Conservation (phyloP, 2,888 invertebrate species). For the Ennomos erosarius region DNA sequence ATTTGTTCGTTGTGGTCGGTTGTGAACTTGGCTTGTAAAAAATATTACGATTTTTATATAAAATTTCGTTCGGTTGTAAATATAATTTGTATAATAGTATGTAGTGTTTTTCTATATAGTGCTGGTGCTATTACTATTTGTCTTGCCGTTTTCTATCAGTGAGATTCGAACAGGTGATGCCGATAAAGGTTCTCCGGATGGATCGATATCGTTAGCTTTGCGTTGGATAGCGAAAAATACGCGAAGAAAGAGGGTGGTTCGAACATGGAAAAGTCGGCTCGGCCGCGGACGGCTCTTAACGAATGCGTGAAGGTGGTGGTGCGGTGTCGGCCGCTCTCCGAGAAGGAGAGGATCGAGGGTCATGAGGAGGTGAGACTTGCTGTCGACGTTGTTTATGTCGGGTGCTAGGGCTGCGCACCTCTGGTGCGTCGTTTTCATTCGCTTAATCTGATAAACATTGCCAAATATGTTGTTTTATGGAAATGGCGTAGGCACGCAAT, state of each 20-base stretch:
- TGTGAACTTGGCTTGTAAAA: conserved; percentile 53
- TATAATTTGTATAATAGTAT: conserved; percentile 61
- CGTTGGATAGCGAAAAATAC: conserved; percentile 59
- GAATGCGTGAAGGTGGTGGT: conserved; percentile 99
- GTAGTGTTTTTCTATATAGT: conserved; percentile 54
- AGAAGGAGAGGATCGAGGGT: conserved; percentile 91
- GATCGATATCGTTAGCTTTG: conserved; percentile 81
- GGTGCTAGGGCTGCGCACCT: conserved; percentile 56
- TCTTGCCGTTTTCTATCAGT: conserved; percentile 49
- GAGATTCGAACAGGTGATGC: conserved; percentile 73
- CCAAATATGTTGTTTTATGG: neutral
- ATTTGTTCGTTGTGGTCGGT: conserved; percentile 61
- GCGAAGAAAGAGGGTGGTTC: conserved; percentile 57
- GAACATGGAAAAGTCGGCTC: conserved; percentile 80
- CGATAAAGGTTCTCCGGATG: conserved; percentile 74
- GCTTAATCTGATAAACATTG: conserved; percentile 4
- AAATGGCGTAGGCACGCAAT: conserved; percentile 8
- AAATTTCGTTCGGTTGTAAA: conserved; percentile 66
- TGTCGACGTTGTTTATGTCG: conserved; percentile 46
- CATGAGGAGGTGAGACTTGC: conserved; percentile 85
- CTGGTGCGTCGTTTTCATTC: conserved; percentile 58
- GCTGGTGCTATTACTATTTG: conserved; percentile 40
- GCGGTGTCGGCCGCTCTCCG: conserved; percentile 97
- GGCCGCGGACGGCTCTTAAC: conserved; percentile 85
- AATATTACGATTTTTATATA: conserved; percentile 76